Percentiles rank a stretch among this genome's conserved stretches.
Evolutionary conservation across 2,888 invertebrate genomes (phyloP).

Genomic region (Ochropleura plecta): DNA sequence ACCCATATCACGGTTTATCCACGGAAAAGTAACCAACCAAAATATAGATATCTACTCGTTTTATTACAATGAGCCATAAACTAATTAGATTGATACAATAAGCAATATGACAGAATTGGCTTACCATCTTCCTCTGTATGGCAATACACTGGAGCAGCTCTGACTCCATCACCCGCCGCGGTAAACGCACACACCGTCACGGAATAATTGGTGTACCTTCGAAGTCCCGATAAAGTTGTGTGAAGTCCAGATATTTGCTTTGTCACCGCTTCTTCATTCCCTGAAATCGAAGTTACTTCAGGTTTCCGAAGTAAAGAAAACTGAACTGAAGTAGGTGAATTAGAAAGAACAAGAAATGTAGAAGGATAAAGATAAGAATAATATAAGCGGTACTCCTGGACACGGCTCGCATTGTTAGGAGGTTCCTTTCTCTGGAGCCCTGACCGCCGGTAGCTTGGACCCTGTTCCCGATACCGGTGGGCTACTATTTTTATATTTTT

Average conservation of each 20-base stretch:
- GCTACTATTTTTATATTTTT: no score
- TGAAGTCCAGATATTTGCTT: conserved; percentile 93
- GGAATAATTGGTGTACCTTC: conserved; percentile 97
- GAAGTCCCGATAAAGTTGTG: conserved; percentile 93
- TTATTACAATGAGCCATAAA: background rate
- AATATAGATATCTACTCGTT: background rate
- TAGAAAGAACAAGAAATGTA: conserved; percentile 31
- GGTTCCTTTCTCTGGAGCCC: no score
- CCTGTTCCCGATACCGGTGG: no score
- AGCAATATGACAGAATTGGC: background rate
- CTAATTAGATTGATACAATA: background rate
- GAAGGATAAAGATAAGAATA: no score
- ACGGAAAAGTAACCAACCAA: background rate
- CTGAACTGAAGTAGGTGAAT: conserved; percentile 49
- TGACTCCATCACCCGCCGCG: conserved; percentile 96
- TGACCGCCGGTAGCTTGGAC: background rate
- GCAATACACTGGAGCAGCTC: conserved; percentile 95
- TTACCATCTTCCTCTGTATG: conserved; percentile 97
- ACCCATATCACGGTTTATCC: background rate
- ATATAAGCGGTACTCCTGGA: no score
- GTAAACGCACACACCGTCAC: conserved; percentile 97
- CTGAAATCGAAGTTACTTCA: conserved; percentile 80
- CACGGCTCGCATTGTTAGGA: no score
- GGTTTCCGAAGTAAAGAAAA: conserved; percentile 61
- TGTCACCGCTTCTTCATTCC: conserved; percentile 94